These are phyloP conservation scores for Periophthalmodon schlosseri DNA, from an alignment of 2,113 vertebrate species.

Conservation along the genomic window DNA sequence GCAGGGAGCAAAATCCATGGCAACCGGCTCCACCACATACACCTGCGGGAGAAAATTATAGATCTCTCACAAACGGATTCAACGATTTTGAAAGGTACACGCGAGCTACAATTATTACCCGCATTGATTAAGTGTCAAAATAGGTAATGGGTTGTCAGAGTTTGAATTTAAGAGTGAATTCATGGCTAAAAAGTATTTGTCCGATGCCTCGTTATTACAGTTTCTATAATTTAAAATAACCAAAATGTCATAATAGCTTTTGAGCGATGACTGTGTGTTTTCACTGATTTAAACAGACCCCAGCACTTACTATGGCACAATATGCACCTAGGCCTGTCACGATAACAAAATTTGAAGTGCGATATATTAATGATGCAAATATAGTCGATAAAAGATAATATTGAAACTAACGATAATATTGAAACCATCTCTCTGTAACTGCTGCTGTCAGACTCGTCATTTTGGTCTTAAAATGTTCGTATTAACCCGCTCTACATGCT, in stretches of 20 bases:
- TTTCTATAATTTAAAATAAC: not conserved
- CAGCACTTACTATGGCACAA: not conserved
- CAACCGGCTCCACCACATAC: slow-evolving; percentile 87
- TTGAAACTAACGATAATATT: too few relatives aligned
- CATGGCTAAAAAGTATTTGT: not conserved
- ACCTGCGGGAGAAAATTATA: slow-evolving; percentile 75
- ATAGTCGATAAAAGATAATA: too few relatives aligned
- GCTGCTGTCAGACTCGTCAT: too few relatives aligned
- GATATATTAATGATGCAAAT: too few relatives aligned
- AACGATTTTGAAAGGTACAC: not conserved
- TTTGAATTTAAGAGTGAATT: not conserved
- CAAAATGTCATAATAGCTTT: not conserved
- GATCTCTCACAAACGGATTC: not conserved
- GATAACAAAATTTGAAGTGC: too few relatives aligned
- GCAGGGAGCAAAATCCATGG: slow-evolving; percentile 89
- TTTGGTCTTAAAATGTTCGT: too few relatives aligned
- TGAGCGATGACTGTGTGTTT: not conserved
- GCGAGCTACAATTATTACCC: not conserved
- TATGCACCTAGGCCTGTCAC: not conserved
- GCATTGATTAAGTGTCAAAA: not conserved
- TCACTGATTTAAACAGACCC: not conserved
- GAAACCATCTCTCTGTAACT: too few relatives aligned
- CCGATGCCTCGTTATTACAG: not conserved
- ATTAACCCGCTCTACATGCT: too few relatives aligned
- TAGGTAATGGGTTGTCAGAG: not conserved